phyloP scores from a whole-genome alignment of 1,140 invertebrate species.

The Metopolophium dirhodum region DNA sequence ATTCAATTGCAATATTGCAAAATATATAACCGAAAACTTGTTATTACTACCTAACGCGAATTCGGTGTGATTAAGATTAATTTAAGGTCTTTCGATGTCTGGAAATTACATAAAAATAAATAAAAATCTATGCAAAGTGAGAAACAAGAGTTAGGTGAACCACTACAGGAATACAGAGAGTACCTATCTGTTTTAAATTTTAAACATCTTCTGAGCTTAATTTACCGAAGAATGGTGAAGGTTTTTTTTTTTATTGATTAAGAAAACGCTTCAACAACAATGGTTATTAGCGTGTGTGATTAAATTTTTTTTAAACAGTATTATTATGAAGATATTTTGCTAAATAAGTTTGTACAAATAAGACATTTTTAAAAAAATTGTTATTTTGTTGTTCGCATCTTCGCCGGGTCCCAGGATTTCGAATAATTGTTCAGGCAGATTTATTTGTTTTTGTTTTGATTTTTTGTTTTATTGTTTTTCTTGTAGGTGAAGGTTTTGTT shows the following conservation, averaged over 20 bases:
- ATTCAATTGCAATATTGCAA: conserved; percentile 28
- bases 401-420: too few relatives aligned
- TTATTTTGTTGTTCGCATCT: too few relatives aligned
- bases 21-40: conserved; percentile 15
- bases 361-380: too few relatives aligned
- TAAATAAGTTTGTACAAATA: too few relatives aligned
- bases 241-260: not conserved
- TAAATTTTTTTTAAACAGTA: too few relatives aligned
- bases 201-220: not conserved
- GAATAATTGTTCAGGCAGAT: too few relatives aligned
- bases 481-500: not conserved
- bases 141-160: not conserved
- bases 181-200: not conserved
- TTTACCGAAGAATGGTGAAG: not conserved
- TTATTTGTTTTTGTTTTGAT: too few relatives aligned
- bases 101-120: not conserved
- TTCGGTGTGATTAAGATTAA: not conserved
- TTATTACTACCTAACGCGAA: not conserved
- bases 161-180: not conserved
- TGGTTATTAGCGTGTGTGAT: too few relatives aligned
- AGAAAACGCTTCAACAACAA: too few relatives aligned
- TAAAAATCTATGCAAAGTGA: not conserved
- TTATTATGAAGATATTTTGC: too few relatives aligned
- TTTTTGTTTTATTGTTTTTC: too few relatives aligned
- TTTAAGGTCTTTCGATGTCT: not conserved